Evolutionary conservation across 2,797 vertebrate genomes (phyloP), one percentile per base, ranked within the genome.

Genomic region (Sarcophilus harrisii): DNA sequence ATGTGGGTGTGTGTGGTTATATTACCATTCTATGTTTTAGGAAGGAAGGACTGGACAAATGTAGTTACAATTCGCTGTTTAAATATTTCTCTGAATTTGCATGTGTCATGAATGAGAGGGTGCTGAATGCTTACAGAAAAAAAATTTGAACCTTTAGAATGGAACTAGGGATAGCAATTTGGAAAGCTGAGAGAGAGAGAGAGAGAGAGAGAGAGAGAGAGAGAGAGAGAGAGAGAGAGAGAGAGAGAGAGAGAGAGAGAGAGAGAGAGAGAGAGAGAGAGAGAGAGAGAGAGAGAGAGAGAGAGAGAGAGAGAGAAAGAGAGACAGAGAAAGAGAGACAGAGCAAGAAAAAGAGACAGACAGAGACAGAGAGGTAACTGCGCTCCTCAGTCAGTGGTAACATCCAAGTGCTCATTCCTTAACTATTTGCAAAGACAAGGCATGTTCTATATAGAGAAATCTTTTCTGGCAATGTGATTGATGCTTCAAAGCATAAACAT

Each of bases 341-440:
- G 52, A n/a, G n/a, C n/a, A n/a, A 54, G 9, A 54, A n/a, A n/a
- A n/a, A n/a, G n/a, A 54, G 52, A 54, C 52, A 55, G 10, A 55
- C 0, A 55, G 54, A 55, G 10, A 55, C 54, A 87, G 38, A 49
- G 21, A 24, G 73, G 28, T 87, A 9, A 87, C 38, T 87, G 1
- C 4, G 49, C 9, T 87, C 3, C 38, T 87, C 38, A 45, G 2
- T 45, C 38, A 87, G 21, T 87, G 73, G 49, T 87, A 45, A 87
- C 73, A 49, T 87, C 73, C 73, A 87, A n/a, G 38, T 87, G 38
- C 87, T 24, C 66, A 38, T 45, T 87, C 45, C 14, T 21, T 54
- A 92, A 90, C 94, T 93, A 73, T 24, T 96, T 96, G 73, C 12
- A 57, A 30, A 73, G 90, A 93, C 49, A 49, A 90, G 57, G 14